Base-by-base conservation (phyloP, 2,797 vertebrate species). In the Catamblyrhynchus diadema region DNA sequence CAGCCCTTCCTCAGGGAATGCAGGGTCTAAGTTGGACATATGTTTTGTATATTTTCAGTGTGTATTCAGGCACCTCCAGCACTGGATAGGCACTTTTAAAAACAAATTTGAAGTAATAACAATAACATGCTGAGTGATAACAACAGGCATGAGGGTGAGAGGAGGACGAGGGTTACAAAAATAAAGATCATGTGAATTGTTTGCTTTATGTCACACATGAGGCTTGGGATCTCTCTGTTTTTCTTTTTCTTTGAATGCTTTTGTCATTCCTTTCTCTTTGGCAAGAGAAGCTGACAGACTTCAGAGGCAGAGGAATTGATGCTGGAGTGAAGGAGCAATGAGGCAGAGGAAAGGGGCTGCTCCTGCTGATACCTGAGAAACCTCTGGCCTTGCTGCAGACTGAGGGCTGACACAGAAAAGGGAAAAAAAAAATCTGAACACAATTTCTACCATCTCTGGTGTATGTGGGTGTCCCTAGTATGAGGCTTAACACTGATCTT, bases 71-170 rank as follows among this genome's bases (percentile, higher is more conserved):
- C 94, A 96, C 95, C 95, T 96, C 93, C 81, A 89, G 94, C 27
- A 2, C 94, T 91, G 91, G 62, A 89, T 51, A 94, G 95, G 95
- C 91, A 93, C 94, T 97, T 97, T 45, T 83, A 79, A 96, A 97
- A 97, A 96, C 94, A 96, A 96, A 97, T 97, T 95, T 93, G 56
- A 86, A 96, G 89, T 83, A 96, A 96, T 96, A 97, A 93, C 92
- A 94, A 94, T 94, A 96, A 97, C 89, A 95, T 59, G 89, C 70
- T 91, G 96, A 96, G 96, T 96, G 95, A 95, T 96, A 96, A 96
- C 95, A 95, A 97, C 91, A 97, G 93, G 80, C 94, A 75, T 65
- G 91, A 80, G 94, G 94, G 92, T 86, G 93, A 97, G 89, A 91
- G 92, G 91, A 96, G 95, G 92, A 96, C 66, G 73, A 96, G 94